Conservation (phyloP, 2,113 vertebrate genomes). For the Ibidorhyncha struthersii region DNA sequence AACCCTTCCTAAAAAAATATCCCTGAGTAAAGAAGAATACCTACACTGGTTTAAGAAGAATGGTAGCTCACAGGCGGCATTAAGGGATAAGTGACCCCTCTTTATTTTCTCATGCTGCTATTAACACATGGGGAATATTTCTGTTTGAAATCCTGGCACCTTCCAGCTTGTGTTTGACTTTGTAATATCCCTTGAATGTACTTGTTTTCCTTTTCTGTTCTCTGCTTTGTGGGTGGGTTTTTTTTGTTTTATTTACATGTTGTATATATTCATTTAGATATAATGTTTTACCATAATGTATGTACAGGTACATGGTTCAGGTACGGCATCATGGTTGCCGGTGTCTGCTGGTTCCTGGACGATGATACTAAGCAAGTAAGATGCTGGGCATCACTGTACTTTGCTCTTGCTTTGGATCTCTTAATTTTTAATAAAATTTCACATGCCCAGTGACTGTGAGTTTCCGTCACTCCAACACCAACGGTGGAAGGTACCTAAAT, state of each 20-base stretch:
- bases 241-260: not conserved
- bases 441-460: not conserved
- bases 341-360: slow-evolving; percentile 1
- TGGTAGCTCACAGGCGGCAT: not conserved
- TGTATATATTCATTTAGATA: not conserved
- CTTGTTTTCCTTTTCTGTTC: not conserved
- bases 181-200: not conserved
- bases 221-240: not conserved
- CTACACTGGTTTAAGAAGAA: not conserved
- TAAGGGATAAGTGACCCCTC: not conserved
- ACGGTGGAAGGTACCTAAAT: not conserved
- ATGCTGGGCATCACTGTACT: not conserved
- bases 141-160: not conserved
- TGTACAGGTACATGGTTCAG: not conserved
- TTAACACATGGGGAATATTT: not conserved
- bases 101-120: not conserved
- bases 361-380: not conserved
- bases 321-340: not conserved
- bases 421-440: slow-evolving; percentile 40
- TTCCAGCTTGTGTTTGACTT: not conserved
- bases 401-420: slow-evolving; percentile 17
- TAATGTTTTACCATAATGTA: rapidly evolving
- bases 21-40: not conserved
- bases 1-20: rapidly evolving
- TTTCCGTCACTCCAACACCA: not conserved